Conservation (phyloP, 2,888 invertebrate species). For the Hipparchia semele region DNA sequence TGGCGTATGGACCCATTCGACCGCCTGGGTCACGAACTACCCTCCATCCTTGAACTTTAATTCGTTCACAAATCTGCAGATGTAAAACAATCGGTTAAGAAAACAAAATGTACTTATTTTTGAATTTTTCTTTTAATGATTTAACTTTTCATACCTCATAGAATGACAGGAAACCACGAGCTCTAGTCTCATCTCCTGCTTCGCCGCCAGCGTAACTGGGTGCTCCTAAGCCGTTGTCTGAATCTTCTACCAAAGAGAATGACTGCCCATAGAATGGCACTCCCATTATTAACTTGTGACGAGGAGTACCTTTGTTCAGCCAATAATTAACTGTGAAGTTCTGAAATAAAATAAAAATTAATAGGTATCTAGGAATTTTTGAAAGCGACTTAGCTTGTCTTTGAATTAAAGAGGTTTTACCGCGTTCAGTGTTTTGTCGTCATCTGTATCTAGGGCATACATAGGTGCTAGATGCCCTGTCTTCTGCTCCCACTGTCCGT, state of each 20-base stretch:
- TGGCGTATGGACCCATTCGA: slow-evolving; percentile 94
- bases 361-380: neutral
- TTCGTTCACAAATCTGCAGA: slow-evolving; percentile 89
- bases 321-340: slow-evolving; percentile 95
- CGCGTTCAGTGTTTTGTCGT: slow-evolving; percentile 90
- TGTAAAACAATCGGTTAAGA: neutral
- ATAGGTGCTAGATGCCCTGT: slow-evolving; percentile 96
- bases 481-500: slow-evolving; percentile 95
- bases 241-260: slow-evolving; percentile 88
- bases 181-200: slow-evolving; percentile 93
- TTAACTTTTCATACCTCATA: slow-evolving; percentile 86
- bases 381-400: neutral
- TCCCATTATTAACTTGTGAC: slow-evolving; percentile 91
- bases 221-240: slow-evolving; percentile 87
- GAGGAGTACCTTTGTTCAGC: slow-evolving; percentile 91
- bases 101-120: neutral
- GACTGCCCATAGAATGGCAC: slow-evolving; percentile 96
- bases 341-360: slow-evolving; percentile 60
- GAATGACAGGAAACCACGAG: slow-evolving; percentile 93
- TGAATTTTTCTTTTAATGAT: neutral
- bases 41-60: slow-evolving; percentile 89
- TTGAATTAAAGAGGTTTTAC: slow-evolving; percentile 64
- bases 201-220: slow-evolving; percentile 94
- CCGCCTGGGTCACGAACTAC: slow-evolving; percentile 90
- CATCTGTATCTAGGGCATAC: slow-evolving; percentile 89